A percentile compares a stretch with the other conserved stretches of the same genome.
These are phyloP conservation scores for Diabrotica undecimpunctata DNA, from an alignment of 1,140 invertebrate genomes.

Conservation along the genomic window DNA sequence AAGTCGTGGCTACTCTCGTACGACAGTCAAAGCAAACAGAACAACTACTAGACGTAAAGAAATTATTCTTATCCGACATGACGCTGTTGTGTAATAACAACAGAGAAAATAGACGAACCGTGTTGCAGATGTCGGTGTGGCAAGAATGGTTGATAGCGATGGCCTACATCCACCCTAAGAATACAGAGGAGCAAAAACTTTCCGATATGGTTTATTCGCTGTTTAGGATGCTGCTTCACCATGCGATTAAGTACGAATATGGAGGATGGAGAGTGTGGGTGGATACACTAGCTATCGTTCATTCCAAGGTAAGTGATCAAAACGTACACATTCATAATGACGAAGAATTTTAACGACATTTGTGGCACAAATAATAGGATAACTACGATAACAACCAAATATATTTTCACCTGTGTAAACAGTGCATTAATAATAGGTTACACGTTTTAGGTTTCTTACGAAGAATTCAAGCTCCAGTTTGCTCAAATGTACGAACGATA, in stretches of 20 bases:
- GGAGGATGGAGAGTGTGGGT: conserved; percentile 99
- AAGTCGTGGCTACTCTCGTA: conserved; percentile 96
- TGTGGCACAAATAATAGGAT: no score
- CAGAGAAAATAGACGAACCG: conserved; percentile 92
- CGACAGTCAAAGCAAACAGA: conserved; percentile 93
- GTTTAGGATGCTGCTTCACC: conserved; percentile 95
- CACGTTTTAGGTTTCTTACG: conserved; percentile 73
- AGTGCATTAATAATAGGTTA: background rate
- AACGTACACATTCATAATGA: background rate
- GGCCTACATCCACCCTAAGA: conserved; percentile 96
- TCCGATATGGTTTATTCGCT: conserved; percentile 98
- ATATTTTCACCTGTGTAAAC: background rate
- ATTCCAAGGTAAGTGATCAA: conserved; percentile 81
- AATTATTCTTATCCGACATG: conserved; percentile 95
- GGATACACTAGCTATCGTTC: conserved; percentile 97
- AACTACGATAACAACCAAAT: background rate
- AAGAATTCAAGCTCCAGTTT: conserved; percentile 94
- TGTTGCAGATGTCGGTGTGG: conserved; percentile 99
- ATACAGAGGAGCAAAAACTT: conserved; percentile 91
- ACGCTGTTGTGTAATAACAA: conserved; percentile 96
- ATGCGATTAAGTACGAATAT: conserved; percentile 98
- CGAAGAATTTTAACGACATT: no score
- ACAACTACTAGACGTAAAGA: conserved; percentile 89
- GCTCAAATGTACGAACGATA: conserved; percentile 97
- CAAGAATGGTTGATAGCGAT: conserved; percentile 99